Evolutionary conservation across 2,888 invertebrate species (phyloP), one percentile per base, ranked within the genome.

Genomic region (Atherix ibis): DNA sequence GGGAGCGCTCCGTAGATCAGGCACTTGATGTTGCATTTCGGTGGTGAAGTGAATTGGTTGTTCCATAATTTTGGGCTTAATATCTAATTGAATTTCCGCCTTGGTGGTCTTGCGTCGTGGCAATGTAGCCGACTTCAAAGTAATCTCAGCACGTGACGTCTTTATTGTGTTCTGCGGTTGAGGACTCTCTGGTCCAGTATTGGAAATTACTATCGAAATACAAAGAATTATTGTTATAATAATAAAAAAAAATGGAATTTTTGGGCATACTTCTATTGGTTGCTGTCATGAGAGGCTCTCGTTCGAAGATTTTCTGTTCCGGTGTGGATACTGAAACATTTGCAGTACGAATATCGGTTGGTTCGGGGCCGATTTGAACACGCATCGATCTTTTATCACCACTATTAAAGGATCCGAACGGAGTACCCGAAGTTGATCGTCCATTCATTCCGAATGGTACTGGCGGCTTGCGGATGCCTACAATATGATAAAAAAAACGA

Each of bases 81-180:
- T 70, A 40, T 71, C 66, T 41, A 73, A 50, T 44, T 69, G 67
- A 32, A 76, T 71, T 54, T 75, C 72, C 1, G 74, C 69, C 55
- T 72, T 73, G 29, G 70, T 65, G 4, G 71, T 71, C 48, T 73
- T 74, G 18, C 74, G 63, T 42, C 75, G 63, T 4, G 75, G 75
- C 40, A 76, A 55, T 1, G 76, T 76, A 1, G 75, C 73, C 37
- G 74, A 73, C 50, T 76, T 75, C 18, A 75, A 53, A 2, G 70
- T 72, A 35, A 76, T 73, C 45, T 75, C 73, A 44, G 73, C 71
- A 16, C 70, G 69, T 12, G 73, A 71, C 3, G 69, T 70, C 54
- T 73, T 68, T 24, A 62, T 56, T 39, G 51, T 55, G 40, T 56
- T 32, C 6, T 22, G 27, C 30, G 31, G 35, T 19, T 36, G 38